Percentiles rank a stretch among this genome's conserved stretches.
These are phyloP conservation scores for Zonitis immaculata DNA, from an alignment of 2,888 invertebrate genomes.

Conservation along the genomic window DNA sequence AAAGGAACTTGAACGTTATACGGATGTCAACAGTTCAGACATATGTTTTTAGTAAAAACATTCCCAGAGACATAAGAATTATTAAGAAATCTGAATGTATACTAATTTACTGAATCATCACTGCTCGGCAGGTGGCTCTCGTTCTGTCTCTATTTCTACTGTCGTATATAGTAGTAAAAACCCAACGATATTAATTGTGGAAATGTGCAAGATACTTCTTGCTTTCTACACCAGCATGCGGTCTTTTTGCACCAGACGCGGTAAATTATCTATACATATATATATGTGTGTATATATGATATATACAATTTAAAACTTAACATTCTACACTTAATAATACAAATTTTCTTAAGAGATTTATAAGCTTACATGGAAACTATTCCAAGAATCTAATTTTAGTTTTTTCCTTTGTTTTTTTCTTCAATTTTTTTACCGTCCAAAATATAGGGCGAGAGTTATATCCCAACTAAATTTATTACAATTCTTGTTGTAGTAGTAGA, in stretches of 20 bases:
- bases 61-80: conserved; percentile 40
- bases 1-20: conserved; percentile 20
- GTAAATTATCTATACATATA: conserved; percentile 4
- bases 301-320: too few species aligned
- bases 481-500: not conserved
- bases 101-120: conserved; percentile 45
- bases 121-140: conserved; percentile 41
- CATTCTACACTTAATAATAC: not conserved
- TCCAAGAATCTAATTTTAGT: not conserved
- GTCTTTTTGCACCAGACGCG: conserved; percentile 3
- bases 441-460: too few species aligned
- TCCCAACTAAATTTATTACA: not conserved
- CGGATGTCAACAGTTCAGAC: conserved; percentile 36
- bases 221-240: conserved; percentile 8
- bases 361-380: not conserved
- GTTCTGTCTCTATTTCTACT: conserved; percentile 27
- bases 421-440: too few species aligned
- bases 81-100: conserved; percentile 42
- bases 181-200: conserved; percentile 36
- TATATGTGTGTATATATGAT: too few species aligned
- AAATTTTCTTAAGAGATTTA: not conserved
- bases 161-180: too few species aligned
- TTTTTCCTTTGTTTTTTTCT: too few species aligned
- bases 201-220: conserved; percentile 19
- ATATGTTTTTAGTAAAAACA: conserved; percentile 34